Conservation (phyloP, 2,113 vertebrate species). For the Oryzias curvinotus region DNA sequence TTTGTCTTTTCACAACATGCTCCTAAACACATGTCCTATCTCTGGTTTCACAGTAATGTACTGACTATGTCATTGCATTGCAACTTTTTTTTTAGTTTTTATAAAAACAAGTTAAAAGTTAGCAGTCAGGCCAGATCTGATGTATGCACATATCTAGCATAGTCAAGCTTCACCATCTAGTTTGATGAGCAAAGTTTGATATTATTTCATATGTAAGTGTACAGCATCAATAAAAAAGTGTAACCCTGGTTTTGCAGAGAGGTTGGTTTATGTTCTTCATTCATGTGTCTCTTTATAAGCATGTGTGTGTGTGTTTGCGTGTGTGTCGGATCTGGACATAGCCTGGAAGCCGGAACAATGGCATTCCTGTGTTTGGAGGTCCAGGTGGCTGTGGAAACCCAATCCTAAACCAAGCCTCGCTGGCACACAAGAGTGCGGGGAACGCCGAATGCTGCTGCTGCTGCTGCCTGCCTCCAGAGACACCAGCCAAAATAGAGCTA, state of each 20-base stretch:
- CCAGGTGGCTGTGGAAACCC: constrained; percentile 81
- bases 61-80: no score
- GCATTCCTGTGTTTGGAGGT: constrained; percentile 78
- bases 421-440: constrained; percentile 67
- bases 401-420: constrained; percentile 73
- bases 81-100: no score
- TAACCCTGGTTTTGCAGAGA: not conserved
- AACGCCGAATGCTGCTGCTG: constrained; percentile 49
- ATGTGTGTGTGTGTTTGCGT: constrained; percentile 41
- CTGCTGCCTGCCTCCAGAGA: constrained; percentile 71
- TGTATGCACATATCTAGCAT: no score
- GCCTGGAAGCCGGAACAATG: constrained; percentile 74
- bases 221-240: no score
- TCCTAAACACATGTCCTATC: no score
- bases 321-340: constrained; percentile 56
- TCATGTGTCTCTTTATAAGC: constrained; percentile 22
- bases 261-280: constrained; percentile 12
- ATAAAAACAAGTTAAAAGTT: no score
- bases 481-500: constrained; percentile 72
- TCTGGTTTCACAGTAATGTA: no score
- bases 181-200: no score
- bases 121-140: no score
- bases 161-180: no score
- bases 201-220: no score
- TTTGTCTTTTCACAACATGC: no score